Evolutionary conservation across 2,797 vertebrate species (phyloP), one percentile per base, ranked within the genome.

Genomic region (Bradypus variegatus): DNA sequence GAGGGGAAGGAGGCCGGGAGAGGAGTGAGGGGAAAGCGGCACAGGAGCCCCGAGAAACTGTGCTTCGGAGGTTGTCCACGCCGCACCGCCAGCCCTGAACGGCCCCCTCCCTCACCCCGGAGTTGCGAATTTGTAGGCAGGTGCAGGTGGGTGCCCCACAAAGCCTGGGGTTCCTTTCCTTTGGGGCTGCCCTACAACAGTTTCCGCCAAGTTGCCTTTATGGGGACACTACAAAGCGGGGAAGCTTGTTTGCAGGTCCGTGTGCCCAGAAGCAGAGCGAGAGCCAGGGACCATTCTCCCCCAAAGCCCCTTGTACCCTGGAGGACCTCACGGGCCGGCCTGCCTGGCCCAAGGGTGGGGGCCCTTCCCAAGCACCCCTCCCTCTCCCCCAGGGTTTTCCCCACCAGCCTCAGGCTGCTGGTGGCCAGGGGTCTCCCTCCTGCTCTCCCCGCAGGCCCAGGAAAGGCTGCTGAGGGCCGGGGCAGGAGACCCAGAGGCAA

Each of bases 381-480:
- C 41, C 31, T 4, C 45, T 84, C 88, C 23, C 27, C 36, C 23
- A 70, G 58, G 80, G 58, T 78, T 86, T 93, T 94, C 83, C 88
- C 86, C 53, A 64, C 91, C 72, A 89, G 93, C 33, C 76, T 91
- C 31, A 41, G 93, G 87, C 62, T 72, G 36, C 77, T 25, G 72
- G 87, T 60, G 80, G 87, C 55, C 58, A 64, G 62, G 53, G 76
- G 8, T 76, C 67, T 76, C 92, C 79, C 2, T 72, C 86, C 45
- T 45, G 70, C 36, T 41, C 65, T 11, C 16, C 6, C 19, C 25
- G 8, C n/a, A 81, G 67, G 80, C 8, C 21, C 69, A 48, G 36
- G n/a, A 69, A n/a, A 45, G 60, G 31, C 70, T 38, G 33, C 75
- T 62, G 36, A 7, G 33, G 53, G 72, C 45, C 65, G 45, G 27